Conservation (phyloP, 2,113 vertebrate genomes). For the Porphyrio hochstetteri region DNA sequence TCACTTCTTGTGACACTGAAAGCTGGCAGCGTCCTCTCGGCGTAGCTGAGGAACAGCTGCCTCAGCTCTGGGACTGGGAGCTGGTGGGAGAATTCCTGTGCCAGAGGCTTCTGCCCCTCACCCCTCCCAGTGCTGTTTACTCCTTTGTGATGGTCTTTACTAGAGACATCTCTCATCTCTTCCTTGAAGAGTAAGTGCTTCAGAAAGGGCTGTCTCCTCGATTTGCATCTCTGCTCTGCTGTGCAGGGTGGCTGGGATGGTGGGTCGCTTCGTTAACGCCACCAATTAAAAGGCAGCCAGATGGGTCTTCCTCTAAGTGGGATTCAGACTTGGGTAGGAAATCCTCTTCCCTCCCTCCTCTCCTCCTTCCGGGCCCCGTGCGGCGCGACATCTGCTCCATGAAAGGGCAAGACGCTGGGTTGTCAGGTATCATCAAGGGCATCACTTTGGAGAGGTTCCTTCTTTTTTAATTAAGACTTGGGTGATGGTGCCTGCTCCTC, state of each 20-base stretch:
- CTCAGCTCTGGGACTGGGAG: background rate
- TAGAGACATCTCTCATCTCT: background rate
- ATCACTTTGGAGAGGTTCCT: background rate
- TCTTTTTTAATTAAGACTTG: background rate
- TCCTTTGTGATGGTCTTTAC: background rate
- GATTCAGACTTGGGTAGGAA: background rate
- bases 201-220: background rate
- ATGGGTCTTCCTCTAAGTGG: background rate
- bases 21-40: background rate
- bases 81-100: background rate
- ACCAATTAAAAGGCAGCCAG: background rate
- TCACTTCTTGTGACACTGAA: background rate
- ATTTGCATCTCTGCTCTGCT: background rate
- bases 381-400: background rate
- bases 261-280: background rate
- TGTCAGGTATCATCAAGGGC: background rate
- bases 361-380: background rate
- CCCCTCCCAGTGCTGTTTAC: background rate
- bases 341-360: background rate
- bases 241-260: background rate
- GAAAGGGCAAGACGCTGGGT: rapidly evolving
- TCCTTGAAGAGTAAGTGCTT: background rate
- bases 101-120: background rate
- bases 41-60: background rate
- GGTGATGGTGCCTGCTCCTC: background rate